Base-by-base conservation (phyloP, 2,888 invertebrate species). In the Diadegma fenestrale region DNA sequence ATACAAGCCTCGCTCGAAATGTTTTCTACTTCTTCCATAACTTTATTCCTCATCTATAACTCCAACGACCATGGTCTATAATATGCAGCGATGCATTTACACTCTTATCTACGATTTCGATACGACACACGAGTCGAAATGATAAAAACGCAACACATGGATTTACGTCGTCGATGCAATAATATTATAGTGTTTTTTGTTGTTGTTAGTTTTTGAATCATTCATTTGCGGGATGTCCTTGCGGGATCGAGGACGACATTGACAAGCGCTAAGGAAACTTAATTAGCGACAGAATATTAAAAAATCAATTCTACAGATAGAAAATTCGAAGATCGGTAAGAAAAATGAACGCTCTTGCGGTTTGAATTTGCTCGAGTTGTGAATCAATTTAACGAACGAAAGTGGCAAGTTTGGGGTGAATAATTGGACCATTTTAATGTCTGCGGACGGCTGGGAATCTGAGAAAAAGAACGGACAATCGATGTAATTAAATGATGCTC, bases 31-130 rank as follows among this genome's bases (percentile, higher is more conserved):
- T 75, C 37, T 33, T 48, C 48, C 17, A 78, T 79, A 79, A 79
- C 79, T 48, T 5, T 71, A 63, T 63, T 61, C 45, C 37, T 71
- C 61, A 63, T 78, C 58, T 26, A 19, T 54, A 71, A 43, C 33
- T 33, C 7, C 69, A 37, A 61, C 61, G 33, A 66, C 61, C 33
- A 22, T 48, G 61, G 22, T 80, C 66, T 85, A 77, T 77, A 80
- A 85, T 85, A 82, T 82, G 72, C 85, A 80, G 33, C 68, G 76
- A 80, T 80, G 82, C 79, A 80, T 71, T 71, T 30, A 41, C 64
- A 58, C 80, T 63, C 76, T 77, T 82, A 80, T 85, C 82, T 72
- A 33, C 54, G 37, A 26, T 82, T 72, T 72, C 48, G 51, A 80
- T 76, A 64, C 75, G 54, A 68, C 58, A 48, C 58, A 58, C 48